A percentile compares a stretch with the other conserved stretches of the same genome.
Conservation (phyloP, 2,113 vertebrate genomes). For the Ceratotherium simum region DNA sequence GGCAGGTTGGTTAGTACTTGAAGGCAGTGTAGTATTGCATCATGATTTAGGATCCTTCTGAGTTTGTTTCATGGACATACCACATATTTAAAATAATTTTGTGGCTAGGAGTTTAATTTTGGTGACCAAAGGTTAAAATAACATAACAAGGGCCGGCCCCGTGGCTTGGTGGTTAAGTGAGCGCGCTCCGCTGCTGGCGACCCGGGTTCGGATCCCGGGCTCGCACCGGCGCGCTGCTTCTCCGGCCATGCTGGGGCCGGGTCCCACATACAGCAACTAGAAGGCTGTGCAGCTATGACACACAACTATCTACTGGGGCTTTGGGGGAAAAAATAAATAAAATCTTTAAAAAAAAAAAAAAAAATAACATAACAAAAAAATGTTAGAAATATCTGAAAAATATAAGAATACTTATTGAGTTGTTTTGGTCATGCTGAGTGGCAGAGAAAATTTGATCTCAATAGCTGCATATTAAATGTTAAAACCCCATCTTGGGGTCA, state of each 20-base stretch:
- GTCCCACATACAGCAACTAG: no score
- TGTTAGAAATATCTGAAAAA: slow-evolving; percentile 35
- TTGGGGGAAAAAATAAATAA: no score
- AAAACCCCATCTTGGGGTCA: neutral
- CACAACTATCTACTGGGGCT: no score
- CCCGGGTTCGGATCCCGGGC: no score
- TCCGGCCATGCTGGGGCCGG: no score
- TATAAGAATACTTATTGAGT: neutral
- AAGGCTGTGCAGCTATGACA: no score
- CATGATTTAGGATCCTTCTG: neutral
- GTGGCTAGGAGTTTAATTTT: slow-evolving; percentile 4
- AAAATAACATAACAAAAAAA: slow-evolving; percentile 24
- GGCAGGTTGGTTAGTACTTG: neutral
- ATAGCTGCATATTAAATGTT: neutral
- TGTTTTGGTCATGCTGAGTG: neutral
- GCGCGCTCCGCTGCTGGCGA: no score
- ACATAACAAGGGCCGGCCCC: no score
- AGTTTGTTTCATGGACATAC: neutral
- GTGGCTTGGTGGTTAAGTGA: no score
- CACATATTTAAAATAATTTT: slow-evolving; percentile 34
- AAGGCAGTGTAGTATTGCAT: neutral
- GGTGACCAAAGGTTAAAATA: slow-evolving; percentile 19
- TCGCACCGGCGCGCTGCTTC: no score
- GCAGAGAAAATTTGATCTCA: neutral
- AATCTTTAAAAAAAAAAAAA: no score